These are phyloP conservation scores for Coremacera marginata DNA, from an alignment of 2,888 invertebrate species.

Conservation along the genomic window DNA sequence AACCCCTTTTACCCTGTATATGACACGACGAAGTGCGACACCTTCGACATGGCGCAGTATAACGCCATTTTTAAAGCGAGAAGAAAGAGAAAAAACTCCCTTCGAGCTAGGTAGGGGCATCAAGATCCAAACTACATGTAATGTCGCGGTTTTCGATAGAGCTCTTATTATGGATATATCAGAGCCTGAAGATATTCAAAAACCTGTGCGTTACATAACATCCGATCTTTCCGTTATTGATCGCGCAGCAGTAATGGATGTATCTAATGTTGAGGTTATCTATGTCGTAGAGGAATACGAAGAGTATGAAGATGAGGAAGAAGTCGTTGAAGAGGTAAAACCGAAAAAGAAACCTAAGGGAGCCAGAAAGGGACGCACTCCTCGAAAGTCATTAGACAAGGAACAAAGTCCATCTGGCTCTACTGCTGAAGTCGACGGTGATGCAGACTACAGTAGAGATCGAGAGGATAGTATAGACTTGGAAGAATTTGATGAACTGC, in stretches of 20 bases:
- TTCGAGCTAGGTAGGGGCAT: constrained; percentile 68
- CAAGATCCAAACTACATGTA: constrained; percentile 65
- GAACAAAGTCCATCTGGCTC: constrained; percentile 52
- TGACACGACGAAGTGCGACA: constrained; percentile 68
- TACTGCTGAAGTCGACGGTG: constrained; percentile 49
- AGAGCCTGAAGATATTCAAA: constrained; percentile 63
- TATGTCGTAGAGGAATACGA: constrained; percentile 69
- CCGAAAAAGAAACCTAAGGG: constrained; percentile 61
- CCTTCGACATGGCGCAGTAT: constrained; percentile 69
- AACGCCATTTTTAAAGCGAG: constrained; percentile 68
- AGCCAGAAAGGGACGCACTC: constrained; percentile 55
- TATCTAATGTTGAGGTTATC: constrained; percentile 69
- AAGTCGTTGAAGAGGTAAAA: constrained; percentile 60
- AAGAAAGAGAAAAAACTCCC: constrained; percentile 69
- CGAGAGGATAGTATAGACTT: constrained; percentile 63
- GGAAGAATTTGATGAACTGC: constrained; percentile 59
- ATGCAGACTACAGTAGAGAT: constrained; percentile 53
- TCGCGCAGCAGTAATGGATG: constrained; percentile 70
- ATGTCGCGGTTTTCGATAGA: constrained; percentile 68
- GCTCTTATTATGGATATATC: constrained; percentile 69
- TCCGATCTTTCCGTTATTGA: constrained; percentile 69
- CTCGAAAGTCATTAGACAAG: constrained; percentile 59
- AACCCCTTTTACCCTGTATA: constrained; percentile 66
- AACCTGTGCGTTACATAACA: constrained; percentile 69
- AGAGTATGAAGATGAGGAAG: constrained; percentile 63